Evolutionary conservation across 2,797 vertebrate genomes (phyloP).

Genomic region (Lagodon rhomboides): DNA sequence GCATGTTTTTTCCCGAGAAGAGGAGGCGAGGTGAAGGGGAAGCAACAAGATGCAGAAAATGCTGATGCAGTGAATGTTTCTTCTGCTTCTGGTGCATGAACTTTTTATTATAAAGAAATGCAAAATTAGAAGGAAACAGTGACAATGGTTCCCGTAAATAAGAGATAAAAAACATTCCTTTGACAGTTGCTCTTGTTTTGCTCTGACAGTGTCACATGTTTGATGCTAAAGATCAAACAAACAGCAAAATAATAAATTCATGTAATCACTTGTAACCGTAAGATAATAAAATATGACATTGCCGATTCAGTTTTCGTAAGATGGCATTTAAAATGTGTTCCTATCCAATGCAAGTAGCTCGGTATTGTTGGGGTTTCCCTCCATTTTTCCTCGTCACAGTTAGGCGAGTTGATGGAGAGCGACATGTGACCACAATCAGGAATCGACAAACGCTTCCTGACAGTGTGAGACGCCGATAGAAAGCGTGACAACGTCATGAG

Average conservation of each 20-base stretch:
- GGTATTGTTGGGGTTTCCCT: background rate
- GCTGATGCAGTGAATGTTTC: conserved; percentile 18
- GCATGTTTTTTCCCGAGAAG: conserved; percentile 14
- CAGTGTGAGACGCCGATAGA: background rate
- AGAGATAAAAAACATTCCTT: background rate
- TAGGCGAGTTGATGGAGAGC: background rate
- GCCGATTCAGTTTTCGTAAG: background rate
- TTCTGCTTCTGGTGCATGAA: background rate
- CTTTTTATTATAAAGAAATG: conserved; percentile 4
- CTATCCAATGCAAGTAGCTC: background rate
- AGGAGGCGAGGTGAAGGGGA: conserved; percentile 21
- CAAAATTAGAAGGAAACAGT: background rate
- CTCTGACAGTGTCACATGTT: background rate
- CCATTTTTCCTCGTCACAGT: background rate
- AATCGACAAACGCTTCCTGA: background rate
- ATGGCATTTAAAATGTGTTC: background rate
- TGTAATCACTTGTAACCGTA: background rate
- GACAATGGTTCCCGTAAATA: background rate
- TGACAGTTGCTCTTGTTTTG: conserved; percentile 4
- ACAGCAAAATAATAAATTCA: background rate
- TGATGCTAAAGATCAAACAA: conserved; percentile 10
- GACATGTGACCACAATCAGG: background rate
- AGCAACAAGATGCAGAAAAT: conserved; percentile 28
- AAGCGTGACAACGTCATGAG: background rate
- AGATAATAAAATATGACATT: background rate